A percentile compares a stretch with the other conserved stretches of the same genome.
These are phyloP conservation scores for Gymnothorax reevesii DNA, from an alignment of 2,797 vertebrate genomes.

Conservation along the genomic window DNA sequence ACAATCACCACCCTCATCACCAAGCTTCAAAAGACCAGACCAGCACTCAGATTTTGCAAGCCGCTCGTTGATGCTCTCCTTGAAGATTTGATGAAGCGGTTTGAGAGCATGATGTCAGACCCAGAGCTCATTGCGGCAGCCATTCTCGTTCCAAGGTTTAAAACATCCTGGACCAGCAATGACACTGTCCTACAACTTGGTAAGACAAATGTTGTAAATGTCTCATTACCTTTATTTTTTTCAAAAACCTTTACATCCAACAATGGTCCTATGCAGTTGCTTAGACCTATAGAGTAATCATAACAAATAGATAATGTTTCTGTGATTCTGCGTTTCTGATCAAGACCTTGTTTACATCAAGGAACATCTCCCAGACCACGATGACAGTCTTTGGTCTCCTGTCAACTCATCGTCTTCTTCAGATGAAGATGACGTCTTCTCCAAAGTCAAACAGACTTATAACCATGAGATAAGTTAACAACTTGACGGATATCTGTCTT, in stretches of 20 bases:
- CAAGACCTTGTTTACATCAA: constrained; percentile 28
- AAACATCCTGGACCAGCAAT: constrained; percentile 28
- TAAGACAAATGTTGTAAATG: constrained; percentile 20
- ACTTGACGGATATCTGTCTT: constrained; percentile 25
- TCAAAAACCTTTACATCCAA: too few relatives aligned
- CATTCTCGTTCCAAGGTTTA: constrained; percentile 34
- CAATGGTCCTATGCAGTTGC: too few relatives aligned
- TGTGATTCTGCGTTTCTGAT: constrained; percentile 11
- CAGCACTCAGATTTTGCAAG: constrained; percentile 25
- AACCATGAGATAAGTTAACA: constrained; percentile 31
- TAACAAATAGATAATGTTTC: too few relatives aligned
- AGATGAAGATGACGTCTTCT: constrained; percentile 29
- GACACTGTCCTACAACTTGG: constrained; percentile 19
- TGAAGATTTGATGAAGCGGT: background rate
- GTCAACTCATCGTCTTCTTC: constrained; percentile 22
- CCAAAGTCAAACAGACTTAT: constrained; percentile 23
- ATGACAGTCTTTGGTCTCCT: background rate
- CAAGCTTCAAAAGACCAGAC: constrained; percentile 10
- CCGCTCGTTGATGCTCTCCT: constrained; percentile 28
- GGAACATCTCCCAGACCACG: constrained; percentile 26
- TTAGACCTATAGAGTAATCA: too few relatives aligned
- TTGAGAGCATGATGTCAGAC: constrained; percentile 14
- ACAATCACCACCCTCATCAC: background rate
- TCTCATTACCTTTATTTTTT: too few relatives aligned
- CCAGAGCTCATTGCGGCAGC: constrained; percentile 33